A percentile compares a stretch with the other conserved stretches of the same genome.
These are phyloP conservation scores for Sinotaia quadrata DNA, from an alignment of 2,888 invertebrate genomes.

Conservation along the genomic window DNA sequence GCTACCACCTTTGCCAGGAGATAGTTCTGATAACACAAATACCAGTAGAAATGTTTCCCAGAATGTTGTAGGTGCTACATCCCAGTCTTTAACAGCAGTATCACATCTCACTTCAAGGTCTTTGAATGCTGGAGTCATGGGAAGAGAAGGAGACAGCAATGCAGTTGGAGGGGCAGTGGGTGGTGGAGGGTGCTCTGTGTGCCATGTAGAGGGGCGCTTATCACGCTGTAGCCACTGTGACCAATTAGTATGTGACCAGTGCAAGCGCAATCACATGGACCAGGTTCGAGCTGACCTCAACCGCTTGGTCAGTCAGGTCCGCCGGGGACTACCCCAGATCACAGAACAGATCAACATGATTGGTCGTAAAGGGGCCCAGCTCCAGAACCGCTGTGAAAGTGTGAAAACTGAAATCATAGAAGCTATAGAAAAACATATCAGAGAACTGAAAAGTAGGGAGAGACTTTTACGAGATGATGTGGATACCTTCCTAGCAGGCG, in stretches of 20 bases:
- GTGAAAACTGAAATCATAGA: conserved; percentile 92
- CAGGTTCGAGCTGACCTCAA: conserved; percentile 79
- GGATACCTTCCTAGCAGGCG: conserved; percentile 90
- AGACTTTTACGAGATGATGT: conserved; percentile 75
- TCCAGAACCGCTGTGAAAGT: conserved; percentile 90
- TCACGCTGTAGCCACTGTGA: conserved; percentile 95
- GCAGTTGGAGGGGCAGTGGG: conserved; percentile 16
- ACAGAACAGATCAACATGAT: conserved; percentile 58
- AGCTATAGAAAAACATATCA: conserved; percentile 59
- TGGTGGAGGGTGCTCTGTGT: conserved; percentile 82
- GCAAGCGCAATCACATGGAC: conserved; percentile 79
- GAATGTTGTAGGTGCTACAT: conserved; percentile 7
- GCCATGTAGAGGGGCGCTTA: conserved; percentile 77
- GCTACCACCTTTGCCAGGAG: conserved; percentile 82
- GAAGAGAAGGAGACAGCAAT: background rate
- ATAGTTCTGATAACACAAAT: conserved; percentile 46
- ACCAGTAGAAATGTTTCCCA: conserved; percentile 76
- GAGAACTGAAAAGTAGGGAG: conserved; percentile 77
- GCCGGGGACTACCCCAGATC: conserved; percentile 82
- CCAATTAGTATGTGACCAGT: conserved; percentile 96
- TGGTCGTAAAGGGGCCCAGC: conserved; percentile 90
- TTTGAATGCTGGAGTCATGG: background rate
- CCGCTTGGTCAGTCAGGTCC: conserved; percentile 81
- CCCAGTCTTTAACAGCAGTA: background rate
- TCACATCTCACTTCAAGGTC: background rate